Base-by-base conservation (phyloP, 2,888 invertebrate species). In the Megamerina dolium region DNA sequence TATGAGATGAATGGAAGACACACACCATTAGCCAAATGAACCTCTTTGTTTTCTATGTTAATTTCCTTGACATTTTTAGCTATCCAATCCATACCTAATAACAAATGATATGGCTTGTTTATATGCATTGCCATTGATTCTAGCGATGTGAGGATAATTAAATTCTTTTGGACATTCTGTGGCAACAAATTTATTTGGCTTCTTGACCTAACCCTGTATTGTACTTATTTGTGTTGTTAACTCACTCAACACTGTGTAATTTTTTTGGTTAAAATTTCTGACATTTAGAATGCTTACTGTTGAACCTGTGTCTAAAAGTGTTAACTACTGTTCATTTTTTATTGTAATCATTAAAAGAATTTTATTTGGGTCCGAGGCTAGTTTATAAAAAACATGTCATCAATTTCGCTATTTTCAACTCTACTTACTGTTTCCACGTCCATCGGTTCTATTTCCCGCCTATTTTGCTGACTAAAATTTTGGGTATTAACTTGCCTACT, bases 1-100 rank as follows among this genome's bases (percentile, higher is more conserved):
- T 45, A 40, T 14, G 45, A 14, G 16, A 44, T 5, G 30, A 44
- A 44, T 27, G 37, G 32, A 41, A 45, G 16, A 30, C 14, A 19
- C 5, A 26, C 31, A 8, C 29, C 20, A 30, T 40, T 44, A 5
- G 3, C 34, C 12, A 40, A 14, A 10, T 20, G 23, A 32, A 43
- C 32, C 33, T 41, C 32, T 36, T 48, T 23, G 14, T 37, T 34
- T 23, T 17, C 5, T 21, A 48, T 34, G 14, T 37, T 36, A 30
- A 48, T 41, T 32, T 18, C 9, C 26, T 36, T 40, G 8, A 43
- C 43, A 42, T 47, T 47, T 26, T 48, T 44, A 18, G 18, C 21
- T 16, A 45, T 31, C 45, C 45, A 48, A 23, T 45, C 48, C 42
- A 48, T 48, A 12, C 34, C 41, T 14, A 48, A 30, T 20, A 48